A percentile compares a stretch with the other conserved stretches of the same genome.
Evolutionary conservation across 2,888 invertebrate genomes (phyloP).

Genomic region (Idaea dimidiata): DNA sequence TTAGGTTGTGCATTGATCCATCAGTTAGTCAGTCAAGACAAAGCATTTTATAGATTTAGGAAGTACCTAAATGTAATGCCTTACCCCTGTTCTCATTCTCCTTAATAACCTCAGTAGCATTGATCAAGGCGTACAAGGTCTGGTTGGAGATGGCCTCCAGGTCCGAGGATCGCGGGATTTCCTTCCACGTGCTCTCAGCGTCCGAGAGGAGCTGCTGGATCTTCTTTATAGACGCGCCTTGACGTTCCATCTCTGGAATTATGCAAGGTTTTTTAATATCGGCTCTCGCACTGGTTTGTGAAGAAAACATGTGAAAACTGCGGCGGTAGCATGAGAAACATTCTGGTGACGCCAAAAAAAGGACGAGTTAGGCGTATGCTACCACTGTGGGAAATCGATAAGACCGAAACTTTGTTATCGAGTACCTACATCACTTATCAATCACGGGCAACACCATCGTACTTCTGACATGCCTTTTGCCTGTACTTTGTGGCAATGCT

Average conservation of each 20-base stretch:
- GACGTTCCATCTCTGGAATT: conserved; percentile 66
- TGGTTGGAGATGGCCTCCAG: conserved; percentile 82
- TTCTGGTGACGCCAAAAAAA: too few species aligned
- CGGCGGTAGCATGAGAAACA: too few species aligned
- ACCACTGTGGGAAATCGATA: too few species aligned
- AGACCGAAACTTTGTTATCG: neutral
- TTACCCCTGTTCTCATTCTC: conserved; percentile 70
- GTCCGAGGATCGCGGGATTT: conserved; percentile 74
- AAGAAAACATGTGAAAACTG: neutral
- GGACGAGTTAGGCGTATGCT: too few species aligned
- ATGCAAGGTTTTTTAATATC: neutral
- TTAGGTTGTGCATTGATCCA: too few species aligned
- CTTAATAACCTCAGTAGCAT: conserved; percentile 71
- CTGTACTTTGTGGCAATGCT: too few species aligned
- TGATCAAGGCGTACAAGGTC: conserved; percentile 80
- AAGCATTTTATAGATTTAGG: too few species aligned
- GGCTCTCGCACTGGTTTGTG: too few species aligned
- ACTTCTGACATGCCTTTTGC: too few species aligned
- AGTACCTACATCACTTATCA: too few species aligned
- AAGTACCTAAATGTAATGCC: conserved; percentile 17
- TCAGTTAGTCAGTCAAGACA: too few species aligned
- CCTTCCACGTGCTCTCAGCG: conserved; percentile 75
- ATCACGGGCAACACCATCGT: too few species aligned
- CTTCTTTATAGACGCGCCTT: conserved; percentile 66
- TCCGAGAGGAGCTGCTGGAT: conserved; percentile 62